Evolutionary conservation across 2,888 invertebrate species (phyloP).

Genomic region (Proisotoma minuta): DNA sequence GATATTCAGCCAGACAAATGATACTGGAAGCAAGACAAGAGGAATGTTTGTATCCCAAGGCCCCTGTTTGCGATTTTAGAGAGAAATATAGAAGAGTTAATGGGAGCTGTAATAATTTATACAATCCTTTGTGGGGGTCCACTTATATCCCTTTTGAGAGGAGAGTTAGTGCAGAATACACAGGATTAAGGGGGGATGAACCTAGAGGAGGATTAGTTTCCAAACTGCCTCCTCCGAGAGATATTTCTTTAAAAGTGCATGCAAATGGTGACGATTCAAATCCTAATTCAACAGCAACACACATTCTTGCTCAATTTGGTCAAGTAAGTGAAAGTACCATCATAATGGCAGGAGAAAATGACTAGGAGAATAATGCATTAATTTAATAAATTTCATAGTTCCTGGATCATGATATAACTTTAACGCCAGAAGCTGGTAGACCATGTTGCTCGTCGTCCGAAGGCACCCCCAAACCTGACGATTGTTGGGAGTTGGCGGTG

Average conservation of each 20-base stretch:
- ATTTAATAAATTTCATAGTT: no score
- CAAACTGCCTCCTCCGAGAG: background rate
- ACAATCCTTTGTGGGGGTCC: constrained; percentile 32
- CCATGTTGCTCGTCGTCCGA: no score
- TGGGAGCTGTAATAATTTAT: constrained; percentile 49
- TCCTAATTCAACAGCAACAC: background rate
- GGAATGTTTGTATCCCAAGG: no score
- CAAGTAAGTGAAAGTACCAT: no score
- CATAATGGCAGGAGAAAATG: no score
- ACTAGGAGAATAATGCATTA: no score
- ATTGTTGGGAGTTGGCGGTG: no score
- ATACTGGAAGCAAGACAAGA: no score
- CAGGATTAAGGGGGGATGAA: background rate
- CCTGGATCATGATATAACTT: background rate
- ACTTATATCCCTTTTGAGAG: background rate
- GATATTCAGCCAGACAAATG: no score
- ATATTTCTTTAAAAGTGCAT: background rate
- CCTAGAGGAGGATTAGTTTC: background rate
- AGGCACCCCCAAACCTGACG: no score
- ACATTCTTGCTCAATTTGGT: background rate
- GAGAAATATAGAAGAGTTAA: constrained; percentile 43
- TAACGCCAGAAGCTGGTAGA: background rate
- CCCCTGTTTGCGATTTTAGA: no score
- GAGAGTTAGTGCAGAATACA: background rate
- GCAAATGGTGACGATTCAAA: no score